A percentile compares a stretch with the other conserved stretches of the same genome.
Evolutionary conservation across 2,888 invertebrate genomes (phyloP).

Genomic region (Eulithis prunata): DNA sequence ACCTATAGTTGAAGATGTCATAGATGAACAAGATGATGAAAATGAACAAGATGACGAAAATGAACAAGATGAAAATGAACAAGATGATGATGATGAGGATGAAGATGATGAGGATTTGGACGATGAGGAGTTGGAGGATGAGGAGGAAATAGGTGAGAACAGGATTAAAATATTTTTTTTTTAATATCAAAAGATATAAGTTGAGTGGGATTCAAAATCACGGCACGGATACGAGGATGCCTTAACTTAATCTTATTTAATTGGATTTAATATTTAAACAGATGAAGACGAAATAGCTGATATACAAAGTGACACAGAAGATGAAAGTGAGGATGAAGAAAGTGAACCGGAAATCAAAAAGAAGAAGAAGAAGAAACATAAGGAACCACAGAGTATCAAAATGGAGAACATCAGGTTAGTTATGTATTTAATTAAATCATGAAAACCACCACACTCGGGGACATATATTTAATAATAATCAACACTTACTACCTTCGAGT

Average conservation of each 20-base stretch:
- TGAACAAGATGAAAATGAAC: slow-evolving; percentile 3
- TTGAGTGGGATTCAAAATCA: too few relatives aligned
- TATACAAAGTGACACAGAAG: slow-evolving; percentile 1
- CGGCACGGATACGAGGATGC: too few relatives aligned
- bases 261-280: too few relatives aligned
- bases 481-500: too few relatives aligned
- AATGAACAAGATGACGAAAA: slow-evolving; percentile 7
- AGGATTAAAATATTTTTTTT: too few relatives aligned
- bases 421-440: background rate
- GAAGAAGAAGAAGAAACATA: slow-evolving; percentile 52
- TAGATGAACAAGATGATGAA: background rate
- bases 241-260: too few relatives aligned
- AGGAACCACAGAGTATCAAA: slow-evolving; percentile 41
- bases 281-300: slow-evolving; percentile 10
- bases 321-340: background rate
- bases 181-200: too few relatives aligned
- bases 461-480: too few relatives aligned
- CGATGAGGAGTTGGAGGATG: slow-evolving; percentile 7
- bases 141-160: background rate
- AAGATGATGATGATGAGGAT: slow-evolving; percentile 1
- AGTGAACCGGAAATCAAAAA: slow-evolving; percentile 44
- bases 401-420: slow-evolving; percentile 43
- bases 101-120: slow-evolving; percentile 8
- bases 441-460: too few relatives aligned
- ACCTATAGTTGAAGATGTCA: slow-evolving; percentile 9